phyloP scores from a whole-genome alignment of 2,888 invertebrate species.

The Cantharis rufa region DNA sequence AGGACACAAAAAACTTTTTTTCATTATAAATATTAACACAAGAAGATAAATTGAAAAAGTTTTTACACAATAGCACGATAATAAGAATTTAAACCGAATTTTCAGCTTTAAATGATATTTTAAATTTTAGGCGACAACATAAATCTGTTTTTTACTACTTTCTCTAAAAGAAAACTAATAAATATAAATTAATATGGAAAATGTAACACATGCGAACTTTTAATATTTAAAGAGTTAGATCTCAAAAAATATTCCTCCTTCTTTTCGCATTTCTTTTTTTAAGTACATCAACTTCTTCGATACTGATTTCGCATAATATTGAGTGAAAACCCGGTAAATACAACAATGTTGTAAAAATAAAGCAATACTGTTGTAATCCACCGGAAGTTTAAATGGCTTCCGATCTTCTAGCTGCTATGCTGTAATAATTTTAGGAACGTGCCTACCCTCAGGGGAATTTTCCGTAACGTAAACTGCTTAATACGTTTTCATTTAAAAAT shows the following conservation, averaged over 20 bases:
- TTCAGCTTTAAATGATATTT: not conserved
- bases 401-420: not conserved
- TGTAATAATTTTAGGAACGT: not conserved
- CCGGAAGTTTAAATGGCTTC: not conserved
- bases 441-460: not conserved
- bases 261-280: not conserved
- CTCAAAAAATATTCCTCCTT: not conserved
- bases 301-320: not conserved
- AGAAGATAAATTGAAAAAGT: constrained; percentile 1
- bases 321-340: too few relatives aligned
- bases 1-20: constrained; percentile 43
- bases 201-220: not conserved
- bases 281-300: not conserved
- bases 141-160: not conserved
- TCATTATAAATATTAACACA: not conserved
- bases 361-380: too few relatives aligned
- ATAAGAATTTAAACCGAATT: not conserved
- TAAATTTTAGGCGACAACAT: not conserved
- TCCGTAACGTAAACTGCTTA: not conserved
- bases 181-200: not conserved
- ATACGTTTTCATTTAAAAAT: not conserved
- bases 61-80: not conserved
- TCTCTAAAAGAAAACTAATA: not conserved
- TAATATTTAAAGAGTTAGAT: not conserved
- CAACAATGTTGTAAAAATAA: too few relatives aligned